phyloP scores from a whole-genome alignment of 2,797 vertebrate species.

The Schizopygopsis pylzovi region DNA sequence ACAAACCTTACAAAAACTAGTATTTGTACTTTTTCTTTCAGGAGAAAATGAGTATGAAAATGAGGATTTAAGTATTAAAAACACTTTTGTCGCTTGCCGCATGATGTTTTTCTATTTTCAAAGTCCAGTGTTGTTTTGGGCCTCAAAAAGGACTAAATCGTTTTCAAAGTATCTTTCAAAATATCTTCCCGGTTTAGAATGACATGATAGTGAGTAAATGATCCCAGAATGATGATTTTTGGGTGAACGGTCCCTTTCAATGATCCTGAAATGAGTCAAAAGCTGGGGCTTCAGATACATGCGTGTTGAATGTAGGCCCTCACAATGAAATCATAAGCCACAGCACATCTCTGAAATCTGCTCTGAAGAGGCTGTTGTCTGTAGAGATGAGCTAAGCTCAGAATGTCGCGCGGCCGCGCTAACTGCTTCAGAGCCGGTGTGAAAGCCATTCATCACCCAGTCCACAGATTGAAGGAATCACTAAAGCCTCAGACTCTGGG shows the following conservation, averaged over 20 bases:
- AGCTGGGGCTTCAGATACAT: not conserved
- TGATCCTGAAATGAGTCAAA: not conserved
- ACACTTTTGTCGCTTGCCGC: not conserved
- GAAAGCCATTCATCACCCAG: slow-evolving; percentile 75
- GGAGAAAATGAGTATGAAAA: too few species aligned
- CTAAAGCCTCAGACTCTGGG: slow-evolving; percentile 2
- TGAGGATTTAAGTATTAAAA: too few species aligned
- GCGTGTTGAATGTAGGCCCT: not conserved
- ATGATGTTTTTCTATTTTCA: not conserved
- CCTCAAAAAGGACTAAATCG: not conserved
- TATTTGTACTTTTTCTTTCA: not conserved
- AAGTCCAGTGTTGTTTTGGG: not conserved
- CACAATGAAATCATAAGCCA: not conserved
- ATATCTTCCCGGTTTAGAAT: not conserved
- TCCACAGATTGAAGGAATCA: slow-evolving; percentile 42
- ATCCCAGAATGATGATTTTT: not conserved
- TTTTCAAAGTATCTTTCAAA: not conserved
- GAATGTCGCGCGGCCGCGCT: slow-evolving; percentile 73
- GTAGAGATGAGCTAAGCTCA: slow-evolving; percentile 50
- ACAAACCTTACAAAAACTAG: too few species aligned
- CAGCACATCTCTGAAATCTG: slow-evolving; percentile 52
- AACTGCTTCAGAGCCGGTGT: slow-evolving; percentile 69
- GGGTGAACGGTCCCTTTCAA: not conserved
- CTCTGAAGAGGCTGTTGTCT: slow-evolving; percentile 48
- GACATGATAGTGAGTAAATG: not conserved